phyloP scores from a whole-genome alignment of 2,797 vertebrate genomes.

The Nyctalus aviator region DNA sequence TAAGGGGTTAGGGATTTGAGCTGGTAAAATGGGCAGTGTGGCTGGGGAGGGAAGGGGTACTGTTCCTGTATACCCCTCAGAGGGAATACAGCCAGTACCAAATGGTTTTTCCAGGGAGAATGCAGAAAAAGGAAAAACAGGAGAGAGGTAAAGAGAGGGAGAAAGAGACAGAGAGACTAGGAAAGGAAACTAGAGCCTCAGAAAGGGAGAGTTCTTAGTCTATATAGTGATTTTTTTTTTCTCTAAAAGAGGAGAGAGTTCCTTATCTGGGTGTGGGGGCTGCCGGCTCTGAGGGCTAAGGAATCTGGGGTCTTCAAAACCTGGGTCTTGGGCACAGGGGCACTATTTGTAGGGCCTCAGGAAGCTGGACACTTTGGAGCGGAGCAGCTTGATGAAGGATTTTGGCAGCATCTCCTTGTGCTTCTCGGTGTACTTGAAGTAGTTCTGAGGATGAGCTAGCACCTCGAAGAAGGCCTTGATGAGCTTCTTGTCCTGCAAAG shows the following conservation, averaged over 20 bases:
- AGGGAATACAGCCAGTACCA: conserved; percentile 52
- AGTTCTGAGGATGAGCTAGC: conserved; percentile 98
- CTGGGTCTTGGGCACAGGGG: conserved; percentile 39
- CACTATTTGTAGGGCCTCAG: conserved; percentile 98
- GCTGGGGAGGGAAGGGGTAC: background rate
- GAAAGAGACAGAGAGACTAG: background rate
- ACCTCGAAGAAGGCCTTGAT: conserved; percentile 99
- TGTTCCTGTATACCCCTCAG: conserved; percentile 30
- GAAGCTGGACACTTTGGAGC: conserved; percentile 99
- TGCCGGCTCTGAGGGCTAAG: conserved; percentile 65
- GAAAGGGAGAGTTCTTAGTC: conserved; percentile 67
- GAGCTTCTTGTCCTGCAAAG: conserved; percentile 96
- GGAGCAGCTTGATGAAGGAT: conserved; percentile 98
- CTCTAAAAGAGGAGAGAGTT: conserved; percentile 50
- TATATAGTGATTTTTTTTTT: conserved; percentile 75
- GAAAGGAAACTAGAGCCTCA: conserved; percentile 65
- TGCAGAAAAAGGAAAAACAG: conserved; percentile 29
- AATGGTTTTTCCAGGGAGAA: conserved; percentile 68
- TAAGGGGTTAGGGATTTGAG: background rate
- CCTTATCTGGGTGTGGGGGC: conserved; percentile 61
- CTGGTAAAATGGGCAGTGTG: conserved; percentile 39
- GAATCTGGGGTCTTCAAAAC: conserved; percentile 62
- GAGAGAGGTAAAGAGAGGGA: background rate
- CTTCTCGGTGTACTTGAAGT: conserved; percentile 99
- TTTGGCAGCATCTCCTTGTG: conserved; percentile 99